Conservation (phyloP, 2,797 vertebrate genomes). For the Anisognathus igniventris region DNA sequence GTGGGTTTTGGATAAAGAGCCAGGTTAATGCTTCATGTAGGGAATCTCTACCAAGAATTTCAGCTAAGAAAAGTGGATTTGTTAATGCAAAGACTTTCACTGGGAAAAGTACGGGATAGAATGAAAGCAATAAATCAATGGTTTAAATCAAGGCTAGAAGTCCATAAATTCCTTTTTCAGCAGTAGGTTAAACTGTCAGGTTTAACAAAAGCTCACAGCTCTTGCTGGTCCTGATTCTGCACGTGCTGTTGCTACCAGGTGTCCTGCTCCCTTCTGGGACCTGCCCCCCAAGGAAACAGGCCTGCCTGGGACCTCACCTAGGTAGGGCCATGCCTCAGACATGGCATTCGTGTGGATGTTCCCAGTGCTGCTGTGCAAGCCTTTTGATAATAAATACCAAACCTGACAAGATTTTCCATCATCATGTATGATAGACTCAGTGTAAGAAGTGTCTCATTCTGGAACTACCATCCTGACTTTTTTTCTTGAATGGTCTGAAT, state of each 20-base stretch:
- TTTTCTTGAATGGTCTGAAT: not conserved
- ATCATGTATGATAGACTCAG: not conserved
- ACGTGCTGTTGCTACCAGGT: slow-evolving; percentile 17
- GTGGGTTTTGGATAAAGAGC: not conserved
- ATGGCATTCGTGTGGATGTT: not conserved
- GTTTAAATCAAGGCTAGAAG: slow-evolving; percentile 36
- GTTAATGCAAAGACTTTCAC: not conserved
- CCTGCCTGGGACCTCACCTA: not conserved
- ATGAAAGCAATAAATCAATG: slow-evolving; percentile 34
- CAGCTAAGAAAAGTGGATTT: not conserved
- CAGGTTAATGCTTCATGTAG: rapidly evolving
- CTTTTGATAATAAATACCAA: not conserved
- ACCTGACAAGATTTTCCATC: not conserved
- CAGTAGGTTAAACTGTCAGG: slow-evolving; percentile 55
- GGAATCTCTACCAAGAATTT: not conserved
- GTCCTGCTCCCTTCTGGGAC: not conserved
- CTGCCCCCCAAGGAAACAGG: not conserved
- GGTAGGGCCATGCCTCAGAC: not conserved
- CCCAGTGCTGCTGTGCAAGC: not conserved
- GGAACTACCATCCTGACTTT: not conserved
- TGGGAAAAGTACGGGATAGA: not conserved
- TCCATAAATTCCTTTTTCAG: slow-evolving; percentile 57
- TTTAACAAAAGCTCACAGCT: slow-evolving; percentile 37
- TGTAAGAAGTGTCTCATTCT: not conserved
- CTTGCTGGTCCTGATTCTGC: slow-evolving; percentile 26